Evolutionary conservation across 2,113 vertebrate species (phyloP), one percentile per base, ranked within the genome.

Genomic region (Platysteira castanea): DNA sequence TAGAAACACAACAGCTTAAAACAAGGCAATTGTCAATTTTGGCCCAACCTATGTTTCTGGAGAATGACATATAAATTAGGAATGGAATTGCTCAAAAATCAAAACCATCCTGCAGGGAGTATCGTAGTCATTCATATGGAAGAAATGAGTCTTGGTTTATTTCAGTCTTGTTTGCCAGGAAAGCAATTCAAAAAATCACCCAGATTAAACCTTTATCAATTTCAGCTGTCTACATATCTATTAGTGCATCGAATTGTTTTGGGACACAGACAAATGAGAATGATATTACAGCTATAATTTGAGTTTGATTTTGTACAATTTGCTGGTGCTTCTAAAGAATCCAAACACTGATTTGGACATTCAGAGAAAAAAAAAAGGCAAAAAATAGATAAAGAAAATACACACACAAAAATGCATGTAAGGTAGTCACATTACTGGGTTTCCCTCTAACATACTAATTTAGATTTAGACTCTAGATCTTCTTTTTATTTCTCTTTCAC

Each of bases 161-260:
- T 96, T 76, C 26, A 78, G 46, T 46, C 39, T 77, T 84, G 53
- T 79, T 93, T 94, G 46, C 63, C 79, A 84, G 54, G 23, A 95
- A 75, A 63, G 37, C 22, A 75, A 79, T 91, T 90, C 1, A 81
- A 84, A 86, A 94, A 85, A 61, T 30, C 69, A 75, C 44, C 6
- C 28, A 42, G 68, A 88, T 79, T 28, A 90, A 95, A 54, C 33
- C n/a, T 90, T 81, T 56, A 89, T 79, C 73, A 70, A 3, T 90
- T 90, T 84, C 41, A 84, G 42, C 76, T 85, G 56, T 63, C 89
- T 77, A 44, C 26, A 39, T 90, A 95, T 95, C 53, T 90, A 26
- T 93, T 67, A 88, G 35, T 56, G 82, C 22, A 35, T 50, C 1
- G 0, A 84, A 79, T 54, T 89, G 65, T 84, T 84, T 61, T 54